Evolutionary conservation across 1,140 invertebrate species (phyloP).

Genomic region (Lordiphosa collinella): DNA sequence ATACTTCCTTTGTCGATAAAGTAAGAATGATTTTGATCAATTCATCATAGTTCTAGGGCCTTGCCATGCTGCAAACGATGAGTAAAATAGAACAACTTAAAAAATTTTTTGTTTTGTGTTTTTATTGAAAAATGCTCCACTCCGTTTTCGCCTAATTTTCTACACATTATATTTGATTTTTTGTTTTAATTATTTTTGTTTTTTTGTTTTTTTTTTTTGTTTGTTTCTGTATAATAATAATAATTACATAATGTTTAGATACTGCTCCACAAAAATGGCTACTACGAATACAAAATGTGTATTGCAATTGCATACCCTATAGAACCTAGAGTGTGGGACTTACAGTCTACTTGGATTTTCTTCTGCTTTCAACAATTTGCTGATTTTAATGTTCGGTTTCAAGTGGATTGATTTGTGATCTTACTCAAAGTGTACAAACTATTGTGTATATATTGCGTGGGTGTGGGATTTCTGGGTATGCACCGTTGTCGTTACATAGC

Average conservation of each 20-base stretch:
- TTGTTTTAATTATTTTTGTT: slow-evolving; percentile 25
- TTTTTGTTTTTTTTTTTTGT: slow-evolving; percentile 22
- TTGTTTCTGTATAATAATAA: slow-evolving; percentile 58
- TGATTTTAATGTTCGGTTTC: slow-evolving; percentile 39
- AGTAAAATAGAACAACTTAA: background rate
- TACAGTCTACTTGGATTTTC: slow-evolving; percentile 58
- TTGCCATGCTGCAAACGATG: background rate
- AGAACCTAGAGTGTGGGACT: slow-evolving; percentile 61
- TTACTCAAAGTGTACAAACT: slow-evolving; percentile 7
- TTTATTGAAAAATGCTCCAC: slow-evolving; percentile 76
- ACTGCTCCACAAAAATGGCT: slow-evolving; percentile 71
- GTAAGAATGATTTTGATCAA: no score
- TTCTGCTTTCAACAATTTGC: slow-evolving; percentile 46
- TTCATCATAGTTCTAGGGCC: no score
- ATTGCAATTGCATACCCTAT: slow-evolving; percentile 64
- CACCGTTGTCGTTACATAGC: slow-evolving; percentile 23
- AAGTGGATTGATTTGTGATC: slow-evolving; percentile 34
- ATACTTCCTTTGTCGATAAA: no score
- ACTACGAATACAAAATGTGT: slow-evolving; percentile 70
- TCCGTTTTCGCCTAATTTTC: slow-evolving; percentile 75
- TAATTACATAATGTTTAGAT: slow-evolving; percentile 69
- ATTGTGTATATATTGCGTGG: slow-evolving; percentile 13
- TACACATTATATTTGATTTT: slow-evolving; percentile 51
- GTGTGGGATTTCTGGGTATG: slow-evolving; percentile 10
- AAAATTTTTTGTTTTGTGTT: slow-evolving; percentile 59